These are phyloP conservation scores for Phylloscopus trochiloides DNA, from an alignment of 2,113 vertebrate species.

Conservation along the genomic window DNA sequence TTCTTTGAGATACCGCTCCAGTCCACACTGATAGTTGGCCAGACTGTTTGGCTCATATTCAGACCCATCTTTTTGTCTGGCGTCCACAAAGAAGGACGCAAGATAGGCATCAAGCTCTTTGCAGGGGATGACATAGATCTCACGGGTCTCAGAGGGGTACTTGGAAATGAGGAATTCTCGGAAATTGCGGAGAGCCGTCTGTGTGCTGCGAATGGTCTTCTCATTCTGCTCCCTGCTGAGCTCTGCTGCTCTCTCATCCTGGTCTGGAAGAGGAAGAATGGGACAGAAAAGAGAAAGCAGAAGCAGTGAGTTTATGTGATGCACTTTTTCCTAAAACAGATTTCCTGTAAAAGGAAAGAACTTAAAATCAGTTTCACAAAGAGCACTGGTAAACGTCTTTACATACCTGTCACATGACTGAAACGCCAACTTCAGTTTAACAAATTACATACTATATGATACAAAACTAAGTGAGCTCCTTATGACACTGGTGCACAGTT, in stretches of 20 bases:
- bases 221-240: slow-evolving; percentile 85
- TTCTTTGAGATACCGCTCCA: slow-evolving; percentile 84
- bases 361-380: slow-evolving; percentile 44
- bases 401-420: slow-evolving; percentile 40
- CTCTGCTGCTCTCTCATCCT: slow-evolving; percentile 82
- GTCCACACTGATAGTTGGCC: slow-evolving; percentile 86
- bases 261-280: slow-evolving; percentile 73
- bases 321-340: slow-evolving; percentile 22
- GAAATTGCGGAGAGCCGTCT: slow-evolving; percentile 85
- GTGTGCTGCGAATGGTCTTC: slow-evolving; percentile 86
- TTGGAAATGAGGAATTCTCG: slow-evolving; percentile 85
- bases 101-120: slow-evolving; percentile 84
- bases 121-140: slow-evolving; percentile 84
- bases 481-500: not conserved
- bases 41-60: slow-evolving; percentile 87
- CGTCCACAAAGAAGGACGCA: slow-evolving; percentile 85
- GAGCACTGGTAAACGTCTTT: slow-evolving; percentile 22
- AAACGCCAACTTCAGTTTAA: slow-evolving; percentile 68
- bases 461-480: slow-evolving; percentile 43
- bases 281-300: slow-evolving; percentile 44
- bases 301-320: slow-evolving; percentile 59
- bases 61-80: slow-evolving; percentile 85
- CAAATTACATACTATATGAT: slow-evolving; percentile 47
- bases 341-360: slow-evolving; percentile 42
- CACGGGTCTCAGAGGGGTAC: slow-evolving; percentile 81